Base-by-base conservation (phyloP, 2,113 vertebrate genomes). In the Plestiodon gilberti region DNA sequence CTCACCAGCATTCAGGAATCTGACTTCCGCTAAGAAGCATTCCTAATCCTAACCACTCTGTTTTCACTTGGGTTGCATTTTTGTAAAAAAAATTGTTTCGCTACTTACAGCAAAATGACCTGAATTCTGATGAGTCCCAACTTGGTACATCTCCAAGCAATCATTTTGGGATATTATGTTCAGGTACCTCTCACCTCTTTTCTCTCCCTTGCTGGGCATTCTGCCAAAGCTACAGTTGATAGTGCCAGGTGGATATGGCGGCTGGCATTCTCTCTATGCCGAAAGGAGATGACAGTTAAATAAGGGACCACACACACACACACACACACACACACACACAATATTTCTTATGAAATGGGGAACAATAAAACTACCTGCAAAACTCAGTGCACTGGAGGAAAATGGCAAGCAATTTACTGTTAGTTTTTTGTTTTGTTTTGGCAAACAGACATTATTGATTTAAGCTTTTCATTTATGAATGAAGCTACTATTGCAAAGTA, bases 201-300 rank as follows among this genome's bases (percentile, higher is more conserved):
- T 10, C 61, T 86, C 1, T 82, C 87, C 81, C 76, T 90, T 84
- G 0, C 88, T 90, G 81, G 90, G 90, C 87, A 67, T 62, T 14
- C 40, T 83, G 86, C 89, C 90, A 91, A 88, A 87, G 87, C 78
- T 75, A 73, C 52, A 84, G 81, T 75, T 88, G 81, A 90, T n/a
- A 87, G 17, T 70, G 71, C 73, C 70, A 75, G 65, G 90, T 87
- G 38, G 48, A 69, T 82, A 87, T 48, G 52, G 70, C 17, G 0
- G 48, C n/a, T 20, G 52, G 20, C 18, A 82, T 83, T 92, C 86
- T 86, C 17, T 48, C 74, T 69, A 17, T 52, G 28, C 52, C 57
- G 6, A 80, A 86, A 85, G 35, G 62, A 84, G 40, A 71, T 86
- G 89, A 85, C 3, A 77, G 52, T 84, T 89, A 87, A 88, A 78